A percentile compares a stretch with the other conserved stretches of the same genome.
These are phyloP conservation scores for Acanthornis magna DNA, from an alignment of 2,797 vertebrate species.

Conservation along the genomic window DNA sequence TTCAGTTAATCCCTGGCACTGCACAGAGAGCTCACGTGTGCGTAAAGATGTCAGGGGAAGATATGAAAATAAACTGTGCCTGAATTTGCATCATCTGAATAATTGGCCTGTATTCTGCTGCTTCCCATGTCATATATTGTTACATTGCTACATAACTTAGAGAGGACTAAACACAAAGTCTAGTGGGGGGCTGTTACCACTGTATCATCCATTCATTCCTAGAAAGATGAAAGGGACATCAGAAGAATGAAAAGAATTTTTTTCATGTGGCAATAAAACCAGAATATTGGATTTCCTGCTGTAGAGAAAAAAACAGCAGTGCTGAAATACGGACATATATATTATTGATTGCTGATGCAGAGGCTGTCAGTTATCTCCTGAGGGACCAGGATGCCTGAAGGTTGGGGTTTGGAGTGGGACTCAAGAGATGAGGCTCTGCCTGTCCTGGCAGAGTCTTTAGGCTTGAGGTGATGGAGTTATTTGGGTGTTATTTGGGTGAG, in stretches of 20 bases:
- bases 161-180: not conserved
- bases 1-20: not conserved
- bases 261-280: not conserved
- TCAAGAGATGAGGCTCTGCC: not conserved
- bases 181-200: not conserved
- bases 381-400: not conserved
- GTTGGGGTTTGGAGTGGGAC: not conserved
- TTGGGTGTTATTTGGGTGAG: not conserved
- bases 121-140: not conserved
- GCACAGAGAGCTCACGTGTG: not conserved
- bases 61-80: not conserved
- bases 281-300: not conserved
- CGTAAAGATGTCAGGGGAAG: not conserved
- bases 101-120: not conserved
- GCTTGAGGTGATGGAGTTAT: rapidly evolving
- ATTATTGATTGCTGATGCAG: not conserved
- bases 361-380: not conserved
- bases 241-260: not conserved
- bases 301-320: not conserved
- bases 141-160: not conserved
- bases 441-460: not conserved
- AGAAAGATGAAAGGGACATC: not conserved
- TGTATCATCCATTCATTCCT: not conserved
- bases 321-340: not conserved
- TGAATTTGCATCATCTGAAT: not conserved